A percentile compares a stretch with the other conserved stretches of the same genome.
Evolutionary conservation across 2,888 invertebrate species (phyloP).

Genomic region (Hylaea fasciaria): DNA sequence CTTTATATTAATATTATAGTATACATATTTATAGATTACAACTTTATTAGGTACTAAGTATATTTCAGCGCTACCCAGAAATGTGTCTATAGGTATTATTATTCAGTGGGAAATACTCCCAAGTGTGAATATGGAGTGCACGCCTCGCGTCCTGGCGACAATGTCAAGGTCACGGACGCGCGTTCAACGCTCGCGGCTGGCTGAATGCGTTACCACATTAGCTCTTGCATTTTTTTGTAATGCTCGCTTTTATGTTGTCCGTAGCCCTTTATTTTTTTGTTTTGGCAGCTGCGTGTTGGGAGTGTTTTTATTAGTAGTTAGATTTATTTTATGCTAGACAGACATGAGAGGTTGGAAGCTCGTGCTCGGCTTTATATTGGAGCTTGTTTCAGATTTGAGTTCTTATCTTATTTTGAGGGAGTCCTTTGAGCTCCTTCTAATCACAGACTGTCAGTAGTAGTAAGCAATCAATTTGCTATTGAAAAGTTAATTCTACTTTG

Average conservation of each 20-base stretch:
- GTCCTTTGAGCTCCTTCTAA: too few species aligned
- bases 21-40: too few species aligned
- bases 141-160: slow-evolving; percentile 56
- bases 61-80: too few species aligned
- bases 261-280: slow-evolving; percentile 41
- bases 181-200: slow-evolving; percentile 14
- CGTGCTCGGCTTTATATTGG: neutral
- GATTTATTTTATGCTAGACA: slow-evolving; percentile 30
- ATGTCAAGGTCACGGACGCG: slow-evolving; percentile 59
- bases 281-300: slow-evolving; percentile 46
- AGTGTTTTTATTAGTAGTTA: slow-evolving; percentile 30
- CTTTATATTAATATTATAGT: too few species aligned
- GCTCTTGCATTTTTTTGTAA: slow-evolving; percentile 41
- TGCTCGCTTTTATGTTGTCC: slow-evolving; percentile 44
- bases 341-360: slow-evolving; percentile 4
- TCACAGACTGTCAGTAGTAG: too few species aligned
- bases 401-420: too few species aligned
- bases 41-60: too few species aligned
- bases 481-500: too few species aligned
- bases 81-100: too few species aligned
- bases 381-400: too few species aligned
- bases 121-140: slow-evolving; percentile 8
- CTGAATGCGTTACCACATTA: slow-evolving; percentile 42
- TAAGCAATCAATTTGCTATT: too few species aligned
- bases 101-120: neutral